phyloP scores from a whole-genome alignment of 1,140 invertebrate genomes.

The Carposina sasakii region DNA sequence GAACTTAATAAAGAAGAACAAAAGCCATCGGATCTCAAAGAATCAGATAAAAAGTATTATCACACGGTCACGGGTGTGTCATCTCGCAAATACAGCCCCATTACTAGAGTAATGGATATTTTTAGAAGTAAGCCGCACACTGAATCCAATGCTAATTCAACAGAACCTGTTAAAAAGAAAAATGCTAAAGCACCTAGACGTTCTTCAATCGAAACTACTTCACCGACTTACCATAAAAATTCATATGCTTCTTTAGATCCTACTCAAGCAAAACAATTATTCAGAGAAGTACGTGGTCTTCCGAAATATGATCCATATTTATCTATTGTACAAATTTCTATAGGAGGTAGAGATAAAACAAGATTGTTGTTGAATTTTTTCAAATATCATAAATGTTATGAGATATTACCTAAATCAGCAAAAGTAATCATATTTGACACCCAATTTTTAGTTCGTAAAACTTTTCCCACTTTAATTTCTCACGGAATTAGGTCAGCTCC shows the following conservation, averaged over 20 bases:
- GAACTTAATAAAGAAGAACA: constrained; percentile 46
- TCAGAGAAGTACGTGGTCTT: constrained; percentile 62
- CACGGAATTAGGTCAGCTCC: constrained; percentile 64
- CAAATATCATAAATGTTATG: constrained; percentile 67
- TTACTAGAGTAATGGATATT: constrained; percentile 66
- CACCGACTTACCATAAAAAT: constrained; percentile 66
- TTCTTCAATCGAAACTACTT: constrained; percentile 65
- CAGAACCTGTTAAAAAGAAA: constrained; percentile 53
- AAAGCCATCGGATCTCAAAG: constrained; percentile 40
- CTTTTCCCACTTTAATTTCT: constrained; percentile 62
- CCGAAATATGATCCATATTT: constrained; percentile 66
- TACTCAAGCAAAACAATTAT: constrained; percentile 60
- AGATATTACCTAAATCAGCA: constrained; percentile 65
- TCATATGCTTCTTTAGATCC: constrained; percentile 63
- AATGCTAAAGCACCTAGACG: constrained; percentile 43
- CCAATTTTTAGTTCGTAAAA: constrained; percentile 64
- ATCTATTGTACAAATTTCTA: constrained; percentile 66
- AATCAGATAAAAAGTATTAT: constrained; percentile 65
- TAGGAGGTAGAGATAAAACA: constrained; percentile 65
- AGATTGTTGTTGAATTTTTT: constrained; percentile 64
- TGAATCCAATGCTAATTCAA: constrained; percentile 35
- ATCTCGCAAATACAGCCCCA: constrained; percentile 58
- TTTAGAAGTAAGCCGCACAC: constrained; percentile 55
- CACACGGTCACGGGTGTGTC: constrained; percentile 65
- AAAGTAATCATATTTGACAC: constrained; percentile 69